Evolutionary conservation across 2,888 invertebrate genomes (phyloP).

Genomic region (Onchidella celtica): DNA sequence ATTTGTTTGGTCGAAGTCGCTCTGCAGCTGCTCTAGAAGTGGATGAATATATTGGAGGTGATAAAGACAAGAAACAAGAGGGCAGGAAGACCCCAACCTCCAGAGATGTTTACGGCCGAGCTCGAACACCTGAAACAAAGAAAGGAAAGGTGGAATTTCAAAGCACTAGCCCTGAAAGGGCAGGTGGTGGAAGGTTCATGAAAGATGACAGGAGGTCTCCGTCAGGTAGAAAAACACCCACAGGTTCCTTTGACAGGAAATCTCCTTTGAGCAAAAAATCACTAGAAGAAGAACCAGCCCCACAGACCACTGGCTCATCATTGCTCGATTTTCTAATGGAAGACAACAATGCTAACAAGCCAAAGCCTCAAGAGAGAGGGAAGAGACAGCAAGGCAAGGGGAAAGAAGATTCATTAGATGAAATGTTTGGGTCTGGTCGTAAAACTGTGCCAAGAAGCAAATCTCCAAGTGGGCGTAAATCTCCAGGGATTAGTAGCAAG

Average conservation of each 20-base stretch:
- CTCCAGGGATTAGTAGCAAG: conserved; percentile 5
- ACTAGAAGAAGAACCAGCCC: conserved; percentile 41
- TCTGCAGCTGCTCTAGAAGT: conserved; percentile 45
- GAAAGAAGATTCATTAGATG: conserved; percentile 18
- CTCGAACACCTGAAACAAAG: conserved; percentile 18
- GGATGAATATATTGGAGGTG: conserved; percentile 46
- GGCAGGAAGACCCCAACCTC: conserved; percentile 10
- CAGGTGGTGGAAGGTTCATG: neutral
- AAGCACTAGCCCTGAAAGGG: conserved; percentile 1
- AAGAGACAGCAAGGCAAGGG: neutral
- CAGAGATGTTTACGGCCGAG: neutral
- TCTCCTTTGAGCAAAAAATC: conserved; percentile 42
- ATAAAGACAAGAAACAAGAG: conserved; percentile 39
- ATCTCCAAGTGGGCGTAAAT: conserved; percentile 3
- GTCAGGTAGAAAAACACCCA: conserved; percentile 55
- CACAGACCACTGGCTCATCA: conserved; percentile 52
- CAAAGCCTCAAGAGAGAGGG: conserved; percentile 37
- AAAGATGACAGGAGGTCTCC: conserved; percentile 43
- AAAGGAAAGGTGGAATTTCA: neutral
- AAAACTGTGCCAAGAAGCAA: neutral
- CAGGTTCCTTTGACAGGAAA: conserved; percentile 43
- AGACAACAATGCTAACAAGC: conserved; percentile 16
- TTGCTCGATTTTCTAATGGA: conserved; percentile 52
- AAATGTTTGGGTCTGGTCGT: conserved; percentile 28
- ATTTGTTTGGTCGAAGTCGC: conserved; percentile 54